Conservation (phyloP, 2,797 vertebrate genomes). For the Enoplosus armatus region DNA sequence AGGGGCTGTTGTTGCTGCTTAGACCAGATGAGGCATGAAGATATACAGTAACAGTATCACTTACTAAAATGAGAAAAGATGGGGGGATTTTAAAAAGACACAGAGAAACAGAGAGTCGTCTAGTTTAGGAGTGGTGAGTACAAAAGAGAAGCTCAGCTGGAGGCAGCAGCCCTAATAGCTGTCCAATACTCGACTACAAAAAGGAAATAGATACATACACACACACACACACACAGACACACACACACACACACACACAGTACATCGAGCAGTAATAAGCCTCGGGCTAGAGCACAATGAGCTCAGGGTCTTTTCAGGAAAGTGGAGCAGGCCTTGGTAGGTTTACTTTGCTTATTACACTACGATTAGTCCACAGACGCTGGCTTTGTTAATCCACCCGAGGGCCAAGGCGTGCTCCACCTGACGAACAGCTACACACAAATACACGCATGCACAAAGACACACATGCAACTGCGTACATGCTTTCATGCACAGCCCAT, state of each 20-base stretch:
- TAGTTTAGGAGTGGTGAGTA: slow-evolving; percentile 49
- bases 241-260: slow-evolving; percentile 14
- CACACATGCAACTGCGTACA: slow-evolving; percentile 1
- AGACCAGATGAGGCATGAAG: slow-evolving; percentile 39
- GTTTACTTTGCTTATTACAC: slow-evolving; percentile 77
- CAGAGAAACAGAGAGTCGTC: slow-evolving; percentile 40
- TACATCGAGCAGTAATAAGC: slow-evolving; percentile 62
- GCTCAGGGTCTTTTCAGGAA: slow-evolving; percentile 68
- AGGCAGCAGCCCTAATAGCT: slow-evolving; percentile 59
- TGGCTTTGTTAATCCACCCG: slow-evolving; percentile 54
- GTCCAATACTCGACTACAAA: slow-evolving; percentile 59
- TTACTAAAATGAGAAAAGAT: slow-evolving; percentile 47
- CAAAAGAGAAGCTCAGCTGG: slow-evolving; percentile 65
- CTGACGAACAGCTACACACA: slow-evolving; percentile 42
- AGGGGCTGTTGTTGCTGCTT: slow-evolving; percentile 44
- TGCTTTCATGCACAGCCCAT: slow-evolving; percentile 19
- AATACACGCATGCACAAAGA: slow-evolving; percentile 1
- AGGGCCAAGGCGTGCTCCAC: slow-evolving; percentile 38
- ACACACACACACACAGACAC: slow-evolving; percentile 26
- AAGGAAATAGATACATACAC: slow-evolving; percentile 40
- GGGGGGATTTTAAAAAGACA: slow-evolving; percentile 6
- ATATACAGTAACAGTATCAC: slow-evolving; percentile 37
- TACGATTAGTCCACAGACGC: slow-evolving; percentile 66
- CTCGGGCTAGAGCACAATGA: slow-evolving; percentile 61
- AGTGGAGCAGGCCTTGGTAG: slow-evolving; percentile 70